Base-by-base conservation (phyloP, 2,797 vertebrate species). In the Sphaeramia orbicularis region DNA sequence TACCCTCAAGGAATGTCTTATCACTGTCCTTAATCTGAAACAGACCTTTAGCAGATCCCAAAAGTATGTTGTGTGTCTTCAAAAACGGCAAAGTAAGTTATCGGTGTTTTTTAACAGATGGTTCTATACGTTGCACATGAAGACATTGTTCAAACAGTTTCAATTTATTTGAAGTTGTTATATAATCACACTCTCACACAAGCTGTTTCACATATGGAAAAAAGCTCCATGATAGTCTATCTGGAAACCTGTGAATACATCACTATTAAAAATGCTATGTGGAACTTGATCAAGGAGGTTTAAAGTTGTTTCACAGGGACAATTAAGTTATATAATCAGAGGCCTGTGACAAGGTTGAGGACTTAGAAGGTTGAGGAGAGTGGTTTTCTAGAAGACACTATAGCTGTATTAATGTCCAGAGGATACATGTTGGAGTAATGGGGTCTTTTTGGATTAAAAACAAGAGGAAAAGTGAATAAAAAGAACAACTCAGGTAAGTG, bases 251-350 rank as follows among this genome's bases (percentile, higher is more conserved):
- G 19, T 50, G 41, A 65, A 63, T 32, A n/a, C 36, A 60, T 76
- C 18, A 55, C 45, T 16, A 16, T 63, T 56, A 47, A 62, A 32
- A 68, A 45, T 10, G 8, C 10, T 16, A 6, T 6, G 49, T 60
- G 51, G 47, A 80, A 45, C 10, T 42, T 18, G 57, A 65, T 70
- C 43, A 68, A 76, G 30, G 41, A 61, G 36, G 15, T n/a, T 49
- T 27, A 37, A 18, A 47, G 42, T 45, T 65, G 63, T 55, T 68
- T 75, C 51, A 52, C 50, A 38, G 40, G 48, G 15, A 24, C 60
- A 77, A 63, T 37, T 7, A 30, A 30, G n/a, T 76, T 52, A 72
- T 44, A 42, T 50, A 74, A 85, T 67, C 40, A 60, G 35, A 59
- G 18, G 19, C 32, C 32, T 30, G 14, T 40, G 36, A 64, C 9